phyloP scores from a whole-genome alignment of 35 echinoderm and acorn worm species.

The Holothuria glaberrima region DNA sequence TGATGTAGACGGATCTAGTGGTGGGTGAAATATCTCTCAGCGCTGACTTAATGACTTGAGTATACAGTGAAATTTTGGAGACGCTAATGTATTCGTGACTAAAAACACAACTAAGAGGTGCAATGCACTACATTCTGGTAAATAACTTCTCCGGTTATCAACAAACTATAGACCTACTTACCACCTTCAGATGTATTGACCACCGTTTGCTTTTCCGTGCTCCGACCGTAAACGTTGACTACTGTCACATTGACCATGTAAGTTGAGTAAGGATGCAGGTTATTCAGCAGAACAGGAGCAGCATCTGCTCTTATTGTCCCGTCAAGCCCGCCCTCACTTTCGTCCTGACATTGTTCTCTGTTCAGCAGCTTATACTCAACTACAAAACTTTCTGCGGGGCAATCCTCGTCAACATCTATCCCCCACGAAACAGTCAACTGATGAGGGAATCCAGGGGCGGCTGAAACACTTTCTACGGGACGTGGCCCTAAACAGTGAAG shows the following conservation, averaged over 20 bases:
- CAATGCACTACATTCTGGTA: too few species aligned
- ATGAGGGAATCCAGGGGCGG: not conserved
- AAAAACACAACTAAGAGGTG: too few species aligned
- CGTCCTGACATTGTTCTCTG: constrained; percentile 2
- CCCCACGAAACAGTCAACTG: constrained; percentile 11
- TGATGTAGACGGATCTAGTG: too few species aligned
- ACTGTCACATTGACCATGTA: constrained; percentile 71
- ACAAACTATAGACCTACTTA: not conserved
- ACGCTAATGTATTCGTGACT: too few species aligned
- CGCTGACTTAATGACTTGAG: too few species aligned
- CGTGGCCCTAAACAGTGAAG: not conserved
- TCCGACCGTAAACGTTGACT: constrained; percentile 60
- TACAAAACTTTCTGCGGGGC: not conserved
- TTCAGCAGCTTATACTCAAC: constrained; percentile 24
- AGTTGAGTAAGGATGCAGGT: constrained; percentile 59
- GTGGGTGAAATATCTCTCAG: too few species aligned
- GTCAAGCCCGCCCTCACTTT: not conserved
- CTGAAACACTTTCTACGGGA: not conserved
- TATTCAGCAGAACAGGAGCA: not conserved
- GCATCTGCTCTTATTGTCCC: not conserved
- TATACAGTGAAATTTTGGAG: too few species aligned
- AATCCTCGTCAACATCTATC: not conserved
- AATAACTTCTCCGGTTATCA: too few species aligned
- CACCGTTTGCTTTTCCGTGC: not conserved
- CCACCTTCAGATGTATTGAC: constrained; percentile 60